Evolutionary conservation across 1,140 invertebrate species (phyloP).

Genomic region (Protaetia brevitarsis): DNA sequence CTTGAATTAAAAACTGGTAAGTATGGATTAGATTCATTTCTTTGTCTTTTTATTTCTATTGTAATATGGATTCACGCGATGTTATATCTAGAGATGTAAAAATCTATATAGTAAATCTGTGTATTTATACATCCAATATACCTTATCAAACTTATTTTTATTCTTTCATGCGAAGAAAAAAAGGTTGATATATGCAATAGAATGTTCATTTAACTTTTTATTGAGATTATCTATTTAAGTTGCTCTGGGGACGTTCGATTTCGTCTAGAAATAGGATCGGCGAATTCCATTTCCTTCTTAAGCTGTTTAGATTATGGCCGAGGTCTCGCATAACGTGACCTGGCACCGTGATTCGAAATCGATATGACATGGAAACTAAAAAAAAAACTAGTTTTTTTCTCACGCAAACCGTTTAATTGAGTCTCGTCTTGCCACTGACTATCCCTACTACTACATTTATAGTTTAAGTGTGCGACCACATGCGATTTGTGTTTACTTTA

Average conservation of each 20-base stretch:
- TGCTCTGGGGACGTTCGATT: conserved; percentile 15
- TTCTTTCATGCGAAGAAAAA: background rate
- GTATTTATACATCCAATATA: no score
- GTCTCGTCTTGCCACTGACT: conserved; percentile 12
- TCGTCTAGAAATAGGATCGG: conserved; percentile 18
- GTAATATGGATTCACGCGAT: no score
- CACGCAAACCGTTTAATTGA: conserved; percentile 16
- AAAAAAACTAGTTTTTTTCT: background rate
- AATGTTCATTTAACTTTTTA: conserved; percentile 3
- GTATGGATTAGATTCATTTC: no score
- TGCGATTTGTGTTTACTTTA: conserved; percentile 8
- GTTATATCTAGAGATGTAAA: no score
- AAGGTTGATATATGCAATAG: conserved; percentile 6
- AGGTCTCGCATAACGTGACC: conserved; percentile 15
- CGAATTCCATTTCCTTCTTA: conserved; percentile 9
- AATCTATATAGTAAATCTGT: no score
- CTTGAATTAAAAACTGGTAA: no score
- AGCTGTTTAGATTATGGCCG: conserved; percentile 7
- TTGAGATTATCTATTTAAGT: conserved; percentile 16
- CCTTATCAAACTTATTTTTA: no score
- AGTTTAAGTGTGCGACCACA: background rate
- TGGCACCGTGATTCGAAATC: conserved; percentile 15
- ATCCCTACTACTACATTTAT: no score
- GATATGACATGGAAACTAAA: conserved; percentile 4
- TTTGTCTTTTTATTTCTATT: no score